Conservation (phyloP, 1,140 invertebrate genomes). For the Mamestra configurata region DNA sequence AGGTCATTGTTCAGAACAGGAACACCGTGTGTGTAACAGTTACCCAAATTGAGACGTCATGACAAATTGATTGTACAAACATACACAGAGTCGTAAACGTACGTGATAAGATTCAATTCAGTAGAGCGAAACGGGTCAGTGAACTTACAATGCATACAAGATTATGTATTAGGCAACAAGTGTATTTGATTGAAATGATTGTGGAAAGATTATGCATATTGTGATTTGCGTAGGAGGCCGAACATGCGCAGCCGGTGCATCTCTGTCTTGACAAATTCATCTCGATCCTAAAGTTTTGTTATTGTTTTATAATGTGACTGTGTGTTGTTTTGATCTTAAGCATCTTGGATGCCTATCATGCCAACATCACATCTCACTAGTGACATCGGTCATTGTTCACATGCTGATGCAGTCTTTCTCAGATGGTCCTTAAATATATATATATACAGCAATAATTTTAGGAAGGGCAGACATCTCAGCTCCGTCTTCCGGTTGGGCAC, state of each 20-base stretch:
- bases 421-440: too few relatives aligned
- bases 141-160: constrained; percentile 64
- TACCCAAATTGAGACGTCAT: constrained; percentile 81
- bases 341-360: too few relatives aligned
- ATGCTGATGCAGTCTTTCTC: too few relatives aligned
- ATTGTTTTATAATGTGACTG: too few relatives aligned
- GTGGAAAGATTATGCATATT: constrained; percentile 42
- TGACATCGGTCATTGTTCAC: too few relatives aligned
- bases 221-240: not conserved
- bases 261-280: not conserved
- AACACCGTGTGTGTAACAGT: constrained; percentile 74
- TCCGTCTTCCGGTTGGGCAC: too few relatives aligned
- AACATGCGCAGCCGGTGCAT: not conserved
- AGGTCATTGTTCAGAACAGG: constrained; percentile 75
- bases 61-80: constrained; percentile 77
- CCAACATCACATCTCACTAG: too few relatives aligned
- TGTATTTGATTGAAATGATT: constrained; percentile 31
- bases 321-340: too few relatives aligned
- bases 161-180: constrained; percentile 54
- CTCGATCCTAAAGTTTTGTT: not conserved
- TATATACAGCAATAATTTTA: too few relatives aligned
- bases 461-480: too few relatives aligned
- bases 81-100: constrained; percentile 66
- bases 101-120: constrained; percentile 75
- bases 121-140: constrained; percentile 69